Evolutionary conservation across 2,797 vertebrate species (phyloP).

Genomic region (Mormyrus proboscirostris): DNA sequence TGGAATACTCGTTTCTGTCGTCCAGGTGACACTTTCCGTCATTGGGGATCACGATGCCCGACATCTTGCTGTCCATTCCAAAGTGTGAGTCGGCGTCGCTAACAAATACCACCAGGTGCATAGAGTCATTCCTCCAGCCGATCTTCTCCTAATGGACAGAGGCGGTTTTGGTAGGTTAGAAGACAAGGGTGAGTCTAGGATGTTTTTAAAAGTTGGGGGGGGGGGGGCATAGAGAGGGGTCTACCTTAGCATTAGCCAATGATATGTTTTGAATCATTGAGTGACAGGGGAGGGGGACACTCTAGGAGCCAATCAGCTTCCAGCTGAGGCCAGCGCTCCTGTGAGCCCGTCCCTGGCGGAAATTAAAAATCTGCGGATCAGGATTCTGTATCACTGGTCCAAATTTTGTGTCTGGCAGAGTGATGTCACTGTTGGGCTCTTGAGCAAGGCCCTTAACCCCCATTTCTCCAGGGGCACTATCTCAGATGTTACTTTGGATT

Average conservation of each 20-base stretch:
- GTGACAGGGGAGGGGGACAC: background rate
- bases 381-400: background rate
- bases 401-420: background rate
- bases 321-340: background rate
- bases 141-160: constrained; percentile 76
- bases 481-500: background rate
- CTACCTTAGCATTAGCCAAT: background rate
- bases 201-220: background rate
- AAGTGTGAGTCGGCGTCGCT: constrained; percentile 94
- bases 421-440: background rate
- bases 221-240: background rate
- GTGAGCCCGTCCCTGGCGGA: background rate
- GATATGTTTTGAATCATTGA: background rate
- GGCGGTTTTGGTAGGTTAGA: background rate
- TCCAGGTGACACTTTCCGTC: constrained; percentile 93
- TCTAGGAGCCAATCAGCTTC: background rate
- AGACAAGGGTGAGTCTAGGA: background rate
- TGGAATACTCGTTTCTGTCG: constrained; percentile 84
- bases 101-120: constrained; percentile 92
- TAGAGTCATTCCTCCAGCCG: constrained; percentile 93
- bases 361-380: background rate
- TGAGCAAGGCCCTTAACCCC: background rate
- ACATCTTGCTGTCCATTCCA: constrained; percentile 96
- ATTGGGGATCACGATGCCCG: constrained; percentile 92
- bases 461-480: background rate